Evolutionary conservation across 2,888 invertebrate genomes (phyloP).

Genomic region (Hipparchia semele): DNA sequence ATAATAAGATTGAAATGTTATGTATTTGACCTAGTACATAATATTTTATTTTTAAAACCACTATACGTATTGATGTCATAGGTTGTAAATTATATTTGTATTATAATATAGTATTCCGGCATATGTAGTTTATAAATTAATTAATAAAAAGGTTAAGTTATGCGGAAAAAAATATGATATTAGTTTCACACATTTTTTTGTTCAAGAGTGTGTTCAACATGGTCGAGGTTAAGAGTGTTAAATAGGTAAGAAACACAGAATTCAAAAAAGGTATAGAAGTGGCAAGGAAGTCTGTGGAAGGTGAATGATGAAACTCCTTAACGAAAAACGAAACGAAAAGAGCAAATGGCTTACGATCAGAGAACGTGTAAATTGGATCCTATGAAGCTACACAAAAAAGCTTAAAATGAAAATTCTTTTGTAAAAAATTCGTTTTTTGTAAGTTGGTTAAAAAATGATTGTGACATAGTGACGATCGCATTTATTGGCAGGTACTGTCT

Average conservation of each 20-base stretch:
- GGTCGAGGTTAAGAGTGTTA: background rate
- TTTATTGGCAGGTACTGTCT: too few relatives aligned
- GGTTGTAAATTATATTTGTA: slow-evolving; percentile 31
- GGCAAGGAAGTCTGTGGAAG: background rate
- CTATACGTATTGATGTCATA: slow-evolving; percentile 14
- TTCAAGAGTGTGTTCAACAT: background rate
- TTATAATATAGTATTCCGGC: slow-evolving; percentile 28
- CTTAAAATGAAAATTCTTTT: too few relatives aligned
- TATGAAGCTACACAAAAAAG: too few relatives aligned
- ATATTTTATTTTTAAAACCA: slow-evolving; percentile 11
- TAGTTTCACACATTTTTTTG: slow-evolving; percentile 14
- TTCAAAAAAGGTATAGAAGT: background rate
- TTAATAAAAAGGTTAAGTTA: slow-evolving; percentile 21
- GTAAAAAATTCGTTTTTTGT: too few relatives aligned
- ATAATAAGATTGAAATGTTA: slow-evolving; percentile 26
- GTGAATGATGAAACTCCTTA: too few relatives aligned
- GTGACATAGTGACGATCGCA: too few relatives aligned
- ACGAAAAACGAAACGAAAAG: too few relatives aligned
- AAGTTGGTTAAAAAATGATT: too few relatives aligned
- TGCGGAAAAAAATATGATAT: slow-evolving; percentile 17
- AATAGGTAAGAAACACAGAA: background rate
- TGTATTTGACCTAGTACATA: slow-evolving; percentile 15
- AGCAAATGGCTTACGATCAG: too few relatives aligned
- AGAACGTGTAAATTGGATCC: too few relatives aligned
- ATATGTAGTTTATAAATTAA: slow-evolving; percentile 27